Conservation (phyloP, 2,888 invertebrate species). For the Rhagium mordax region DNA sequence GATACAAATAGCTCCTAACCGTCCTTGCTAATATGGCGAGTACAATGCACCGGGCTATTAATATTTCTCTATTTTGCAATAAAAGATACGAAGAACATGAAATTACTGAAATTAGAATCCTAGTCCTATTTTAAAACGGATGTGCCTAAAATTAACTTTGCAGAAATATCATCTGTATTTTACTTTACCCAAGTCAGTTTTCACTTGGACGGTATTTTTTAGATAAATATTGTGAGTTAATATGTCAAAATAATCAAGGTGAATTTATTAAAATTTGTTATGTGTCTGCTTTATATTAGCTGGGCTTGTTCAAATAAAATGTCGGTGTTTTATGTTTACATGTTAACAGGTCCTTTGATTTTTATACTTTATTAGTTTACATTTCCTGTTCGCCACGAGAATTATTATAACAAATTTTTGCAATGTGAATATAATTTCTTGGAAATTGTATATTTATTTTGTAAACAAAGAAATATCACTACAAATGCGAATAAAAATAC, state of each 20-base stretch:
- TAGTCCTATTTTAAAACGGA: background rate
- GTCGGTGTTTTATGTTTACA: background rate
- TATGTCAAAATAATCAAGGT: background rate
- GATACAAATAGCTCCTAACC: conserved; percentile 11
- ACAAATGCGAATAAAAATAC: too few species aligned
- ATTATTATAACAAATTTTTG: background rate
- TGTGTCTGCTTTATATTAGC: background rate
- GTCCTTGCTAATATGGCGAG: conserved; percentile 15
- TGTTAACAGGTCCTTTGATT: background rate
- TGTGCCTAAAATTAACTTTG: background rate
- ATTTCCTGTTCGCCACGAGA: background rate
- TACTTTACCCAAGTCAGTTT: background rate
- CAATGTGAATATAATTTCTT: background rate
- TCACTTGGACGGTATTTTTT: background rate
- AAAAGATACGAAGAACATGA: background rate
- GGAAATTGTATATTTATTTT: background rate
- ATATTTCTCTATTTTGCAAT: conserved; percentile 13
- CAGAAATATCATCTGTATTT: background rate
- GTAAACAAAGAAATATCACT: too few species aligned
- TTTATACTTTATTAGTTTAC: background rate
- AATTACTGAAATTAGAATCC: background rate
- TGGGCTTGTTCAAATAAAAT: background rate
- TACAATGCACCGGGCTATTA: conserved; percentile 29
- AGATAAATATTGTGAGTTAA: background rate
- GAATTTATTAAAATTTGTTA: background rate